Conservation (phyloP, 2,113 vertebrate species). For the Lycocorax pyrrhopterus region DNA sequence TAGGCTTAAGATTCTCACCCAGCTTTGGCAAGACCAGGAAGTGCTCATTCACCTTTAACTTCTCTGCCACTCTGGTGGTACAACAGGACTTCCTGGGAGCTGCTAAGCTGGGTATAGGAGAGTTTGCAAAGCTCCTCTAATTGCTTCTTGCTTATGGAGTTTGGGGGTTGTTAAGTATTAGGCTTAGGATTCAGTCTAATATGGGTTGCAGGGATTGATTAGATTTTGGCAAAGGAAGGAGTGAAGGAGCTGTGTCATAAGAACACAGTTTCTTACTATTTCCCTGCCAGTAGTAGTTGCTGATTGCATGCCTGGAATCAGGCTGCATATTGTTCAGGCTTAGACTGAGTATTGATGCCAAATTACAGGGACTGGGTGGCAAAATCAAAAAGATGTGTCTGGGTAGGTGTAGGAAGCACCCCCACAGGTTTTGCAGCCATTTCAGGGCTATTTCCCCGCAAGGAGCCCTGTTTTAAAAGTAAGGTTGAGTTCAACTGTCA, state of each 20-base stretch:
- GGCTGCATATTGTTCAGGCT: not conserved
- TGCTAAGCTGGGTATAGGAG: not conserved
- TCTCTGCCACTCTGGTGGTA: not conserved
- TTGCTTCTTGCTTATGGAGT: not conserved
- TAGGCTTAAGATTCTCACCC: not conserved
- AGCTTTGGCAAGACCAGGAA: not conserved
- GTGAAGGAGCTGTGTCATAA: not conserved
- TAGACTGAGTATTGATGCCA: not conserved
- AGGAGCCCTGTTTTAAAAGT: not conserved
- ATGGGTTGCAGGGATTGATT: not conserved
- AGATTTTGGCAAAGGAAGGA: not conserved
- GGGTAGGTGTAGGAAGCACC: not conserved
- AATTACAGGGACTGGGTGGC: not conserved
- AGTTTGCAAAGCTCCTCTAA: not conserved
- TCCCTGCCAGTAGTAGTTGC: not conserved
- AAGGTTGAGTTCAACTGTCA: not conserved
- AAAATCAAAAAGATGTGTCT: not conserved
- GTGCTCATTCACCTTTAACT: not conserved
- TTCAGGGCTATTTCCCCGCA: not conserved
- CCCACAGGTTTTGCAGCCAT: not conserved
- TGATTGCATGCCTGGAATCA: not conserved
- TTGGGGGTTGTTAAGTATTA: not conserved
- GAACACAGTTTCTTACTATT: not conserved
- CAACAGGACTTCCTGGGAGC: not conserved
- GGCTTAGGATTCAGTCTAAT: not conserved